These are phyloP conservation scores for Ornithoptera alexandrae DNA, from an alignment of 2,888 invertebrate species.

Conservation along the genomic window DNA sequence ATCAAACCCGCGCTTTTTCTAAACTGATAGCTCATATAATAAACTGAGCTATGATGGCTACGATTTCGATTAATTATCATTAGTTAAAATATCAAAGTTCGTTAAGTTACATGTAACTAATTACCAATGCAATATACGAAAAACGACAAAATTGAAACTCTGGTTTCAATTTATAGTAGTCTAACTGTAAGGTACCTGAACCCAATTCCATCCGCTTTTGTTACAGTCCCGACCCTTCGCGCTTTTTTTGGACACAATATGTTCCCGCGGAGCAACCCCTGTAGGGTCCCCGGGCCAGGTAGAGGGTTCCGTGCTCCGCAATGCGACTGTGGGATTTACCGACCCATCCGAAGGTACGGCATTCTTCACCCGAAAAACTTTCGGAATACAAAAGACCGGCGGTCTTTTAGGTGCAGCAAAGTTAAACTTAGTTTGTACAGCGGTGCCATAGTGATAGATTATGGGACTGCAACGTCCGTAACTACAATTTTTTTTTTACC, in stretches of 20 bases:
- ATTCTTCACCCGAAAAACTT: slow-evolving; percentile 50
- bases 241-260: slow-evolving; percentile 71
- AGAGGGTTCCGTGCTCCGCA: slow-evolving; percentile 54
- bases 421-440: slow-evolving; percentile 29
- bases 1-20: too few species aligned
- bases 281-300: slow-evolving; percentile 59
- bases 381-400: slow-evolving; percentile 38
- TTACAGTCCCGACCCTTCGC: slow-evolving; percentile 62
- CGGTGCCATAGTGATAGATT: slow-evolving; percentile 16
- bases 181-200: slow-evolving; percentile 43
- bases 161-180: slow-evolving; percentile 12
- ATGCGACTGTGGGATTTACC: slow-evolving; percentile 57
- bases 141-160: slow-evolving; percentile 9
- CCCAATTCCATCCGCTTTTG: slow-evolving; percentile 54
- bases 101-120: neutral
- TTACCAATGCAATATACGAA: neutral
- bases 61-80: too few species aligned
- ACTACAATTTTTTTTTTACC: slow-evolving; percentile 13
- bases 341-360: slow-evolving; percentile 42
- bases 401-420: slow-evolving; percentile 18
- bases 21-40: too few species aligned
- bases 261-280: slow-evolving; percentile 63
- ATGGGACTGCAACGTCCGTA: neutral
- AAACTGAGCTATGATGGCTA: too few species aligned
- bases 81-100: too few species aligned